Evolutionary conservation across 2,113 vertebrate species (phyloP).

Genomic region (Mastomys coucha): DNA sequence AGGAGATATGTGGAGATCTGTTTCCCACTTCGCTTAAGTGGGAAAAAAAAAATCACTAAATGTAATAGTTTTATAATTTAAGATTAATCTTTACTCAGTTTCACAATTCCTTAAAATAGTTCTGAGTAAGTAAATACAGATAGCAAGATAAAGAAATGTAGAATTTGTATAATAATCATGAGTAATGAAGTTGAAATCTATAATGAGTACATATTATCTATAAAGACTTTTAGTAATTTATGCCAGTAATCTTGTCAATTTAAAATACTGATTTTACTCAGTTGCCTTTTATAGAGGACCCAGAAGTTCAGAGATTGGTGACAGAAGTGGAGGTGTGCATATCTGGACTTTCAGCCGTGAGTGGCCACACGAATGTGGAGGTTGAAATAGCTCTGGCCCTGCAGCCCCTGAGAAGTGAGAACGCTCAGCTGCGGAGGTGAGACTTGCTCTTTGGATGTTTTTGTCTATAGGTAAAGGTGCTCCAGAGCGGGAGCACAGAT

Average conservation of each 20-base stretch:
- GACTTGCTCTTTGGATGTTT: conserved; percentile 41
- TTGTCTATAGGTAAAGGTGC: conserved; percentile 26
- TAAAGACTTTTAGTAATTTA: conserved; percentile 9
- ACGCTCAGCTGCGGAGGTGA: conserved; percentile 91
- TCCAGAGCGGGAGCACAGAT: not conserved
- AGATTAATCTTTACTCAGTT: conserved; percentile 23
- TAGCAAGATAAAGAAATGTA: conserved; percentile 44
- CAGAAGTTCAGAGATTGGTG: conserved; percentile 89
- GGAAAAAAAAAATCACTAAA: conserved; percentile 12
- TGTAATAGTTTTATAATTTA: conserved; percentile 10
- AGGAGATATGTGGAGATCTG: not conserved
- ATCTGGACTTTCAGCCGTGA: conserved; percentile 85
- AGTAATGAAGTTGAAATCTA: conserved; percentile 30
- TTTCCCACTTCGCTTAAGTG: conserved; percentile 3
- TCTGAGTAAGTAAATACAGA: conserved; percentile 37
- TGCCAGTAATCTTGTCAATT: conserved; percentile 33
- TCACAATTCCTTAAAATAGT: conserved; percentile 53
- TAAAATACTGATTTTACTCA: conserved; percentile 35
- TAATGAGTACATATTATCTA: conserved; percentile 26
- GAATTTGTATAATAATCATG: conserved; percentile 32
- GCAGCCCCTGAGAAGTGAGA: conserved; percentile 91
- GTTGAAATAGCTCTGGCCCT: conserved; percentile 89
- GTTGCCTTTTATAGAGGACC: conserved; percentile 82
- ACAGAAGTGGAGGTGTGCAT: conserved; percentile 89
- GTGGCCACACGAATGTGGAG: conserved; percentile 81